These are phyloP conservation scores for Reticulitermes lucifugus DNA, from an alignment of 2,888 invertebrate genomes.

Conservation along the genomic window DNA sequence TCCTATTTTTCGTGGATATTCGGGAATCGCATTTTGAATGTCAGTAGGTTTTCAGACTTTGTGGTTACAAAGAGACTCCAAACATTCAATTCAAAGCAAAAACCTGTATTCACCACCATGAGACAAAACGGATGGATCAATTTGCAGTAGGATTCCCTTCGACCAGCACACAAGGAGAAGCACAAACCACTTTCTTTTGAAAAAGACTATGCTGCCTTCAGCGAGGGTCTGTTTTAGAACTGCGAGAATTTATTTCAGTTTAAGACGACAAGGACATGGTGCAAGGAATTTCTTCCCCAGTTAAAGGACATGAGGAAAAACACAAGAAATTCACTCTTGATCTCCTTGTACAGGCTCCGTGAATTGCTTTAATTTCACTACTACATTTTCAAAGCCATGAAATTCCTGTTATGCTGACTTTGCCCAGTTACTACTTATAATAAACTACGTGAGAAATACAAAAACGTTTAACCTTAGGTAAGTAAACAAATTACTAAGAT, in stretches of 20 bases:
- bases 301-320: conserved; percentile 33
- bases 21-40: no score
- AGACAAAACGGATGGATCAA: no score
- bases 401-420: conserved; percentile 5
- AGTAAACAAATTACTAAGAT: not conserved
- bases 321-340: conserved; percentile 28
- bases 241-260: conserved; percentile 26
- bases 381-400: conserved; percentile 12
- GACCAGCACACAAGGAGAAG: no score
- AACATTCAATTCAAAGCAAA: no score
- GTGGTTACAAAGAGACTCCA: no score
- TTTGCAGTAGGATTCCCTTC: no score
- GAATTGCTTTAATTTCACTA: conserved; percentile 33
- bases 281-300: conserved; percentile 27
- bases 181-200: conserved; percentile 2
- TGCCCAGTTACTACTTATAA: not conserved
- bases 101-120: no score
- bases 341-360: conserved; percentile 1
- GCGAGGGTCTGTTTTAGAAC: conserved; percentile 26
- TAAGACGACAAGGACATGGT: conserved; percentile 32
- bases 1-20: no score
- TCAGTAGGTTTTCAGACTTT: no score
- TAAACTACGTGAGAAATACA: not conserved
- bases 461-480: not conserved
- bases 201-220: conserved; percentile 6